Evolutionary conservation across 2,113 vertebrate genomes (phyloP).

Genomic region (Corynorhinus townsendii): DNA sequence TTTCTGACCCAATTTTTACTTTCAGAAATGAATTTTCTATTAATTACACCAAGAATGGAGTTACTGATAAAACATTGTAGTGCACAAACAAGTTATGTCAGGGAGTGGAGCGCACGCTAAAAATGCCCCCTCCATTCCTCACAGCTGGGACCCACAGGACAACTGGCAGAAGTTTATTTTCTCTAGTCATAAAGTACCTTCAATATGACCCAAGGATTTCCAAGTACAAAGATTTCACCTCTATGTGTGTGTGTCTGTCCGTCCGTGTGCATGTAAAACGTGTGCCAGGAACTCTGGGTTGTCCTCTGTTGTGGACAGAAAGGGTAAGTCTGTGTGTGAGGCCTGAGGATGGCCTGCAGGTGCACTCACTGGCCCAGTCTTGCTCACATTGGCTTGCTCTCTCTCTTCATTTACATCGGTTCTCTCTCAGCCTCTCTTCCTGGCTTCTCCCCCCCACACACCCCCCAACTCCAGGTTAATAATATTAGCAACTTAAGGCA

Average conservation of each 20-base stretch:
- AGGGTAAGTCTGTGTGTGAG: not conserved
- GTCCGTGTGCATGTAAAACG: not conserved
- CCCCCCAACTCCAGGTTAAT: not conserved
- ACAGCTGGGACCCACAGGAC: constrained; percentile 41
- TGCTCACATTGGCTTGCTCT: not conserved
- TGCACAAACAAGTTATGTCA: constrained; percentile 64
- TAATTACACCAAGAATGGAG: constrained; percentile 67
- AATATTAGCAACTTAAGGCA: not conserved
- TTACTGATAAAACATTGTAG: constrained; percentile 65
- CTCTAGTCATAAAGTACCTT: constrained; percentile 33
- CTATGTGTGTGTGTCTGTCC: not conserved
- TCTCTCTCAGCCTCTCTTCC: not conserved
- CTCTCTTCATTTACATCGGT: not conserved
- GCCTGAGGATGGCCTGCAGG: not conserved
- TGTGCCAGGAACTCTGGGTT: not conserved
- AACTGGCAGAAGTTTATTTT: not conserved
- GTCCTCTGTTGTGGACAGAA: not conserved
- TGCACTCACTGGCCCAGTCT: not conserved
- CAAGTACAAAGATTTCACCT: not conserved
- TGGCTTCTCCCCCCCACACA: not conserved
- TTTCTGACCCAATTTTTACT: constrained; percentile 72
- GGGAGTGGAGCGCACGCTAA: constrained; percentile 58
- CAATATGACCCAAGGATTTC: constrained; percentile 42
- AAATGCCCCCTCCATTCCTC: not conserved
- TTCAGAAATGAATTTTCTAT: constrained; percentile 65